Evolutionary conservation across 2,797 vertebrate genomes (phyloP).

Genomic region (Liparis tanakae): DNA sequence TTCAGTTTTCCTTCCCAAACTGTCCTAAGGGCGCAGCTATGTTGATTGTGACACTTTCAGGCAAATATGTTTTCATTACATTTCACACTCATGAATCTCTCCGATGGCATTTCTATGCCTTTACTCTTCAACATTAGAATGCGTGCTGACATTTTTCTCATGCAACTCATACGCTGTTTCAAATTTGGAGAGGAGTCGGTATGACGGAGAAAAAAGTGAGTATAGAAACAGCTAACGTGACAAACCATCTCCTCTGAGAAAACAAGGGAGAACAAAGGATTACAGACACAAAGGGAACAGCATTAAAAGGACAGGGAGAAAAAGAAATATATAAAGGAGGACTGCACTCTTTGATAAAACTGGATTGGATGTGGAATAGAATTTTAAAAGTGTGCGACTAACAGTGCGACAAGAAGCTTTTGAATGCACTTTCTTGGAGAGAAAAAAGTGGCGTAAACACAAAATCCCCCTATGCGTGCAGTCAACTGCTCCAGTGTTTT

Average conservation of each 20-base stretch:
- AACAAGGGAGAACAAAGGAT: slow-evolving; percentile 27
- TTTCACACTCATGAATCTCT: slow-evolving; percentile 69
- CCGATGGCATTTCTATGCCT: slow-evolving; percentile 74
- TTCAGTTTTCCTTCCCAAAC: slow-evolving; percentile 34
- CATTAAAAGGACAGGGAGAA: slow-evolving; percentile 16
- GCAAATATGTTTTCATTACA: slow-evolving; percentile 75
- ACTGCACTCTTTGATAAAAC: slow-evolving; percentile 4
- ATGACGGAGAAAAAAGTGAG: slow-evolving; percentile 27
- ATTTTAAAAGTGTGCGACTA: slow-evolving; percentile 12
- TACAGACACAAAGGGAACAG: slow-evolving; percentile 22
- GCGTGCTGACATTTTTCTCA: slow-evolving; percentile 69
- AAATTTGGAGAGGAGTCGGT: slow-evolving; percentile 30
- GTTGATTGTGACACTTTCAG: slow-evolving; percentile 70
- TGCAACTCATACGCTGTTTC: slow-evolving; percentile 41
- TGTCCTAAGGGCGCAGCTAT: slow-evolving; percentile 63
- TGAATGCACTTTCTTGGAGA: slow-evolving; percentile 7
- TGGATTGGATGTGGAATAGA: slow-evolving; percentile 17
- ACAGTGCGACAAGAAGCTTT: slow-evolving; percentile 12
- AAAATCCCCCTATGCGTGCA: slow-evolving; percentile 4
- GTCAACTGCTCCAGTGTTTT: background rate
- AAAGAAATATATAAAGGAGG: slow-evolving; percentile 35
- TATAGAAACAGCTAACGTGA: slow-evolving; percentile 38
- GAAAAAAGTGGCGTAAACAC: slow-evolving; percentile 14
- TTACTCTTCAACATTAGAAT: slow-evolving; percentile 68
- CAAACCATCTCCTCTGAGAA: slow-evolving; percentile 19